Base-by-base conservation (phyloP, 2,888 invertebrate species). In the Mechanitis mazaeus region DNA sequence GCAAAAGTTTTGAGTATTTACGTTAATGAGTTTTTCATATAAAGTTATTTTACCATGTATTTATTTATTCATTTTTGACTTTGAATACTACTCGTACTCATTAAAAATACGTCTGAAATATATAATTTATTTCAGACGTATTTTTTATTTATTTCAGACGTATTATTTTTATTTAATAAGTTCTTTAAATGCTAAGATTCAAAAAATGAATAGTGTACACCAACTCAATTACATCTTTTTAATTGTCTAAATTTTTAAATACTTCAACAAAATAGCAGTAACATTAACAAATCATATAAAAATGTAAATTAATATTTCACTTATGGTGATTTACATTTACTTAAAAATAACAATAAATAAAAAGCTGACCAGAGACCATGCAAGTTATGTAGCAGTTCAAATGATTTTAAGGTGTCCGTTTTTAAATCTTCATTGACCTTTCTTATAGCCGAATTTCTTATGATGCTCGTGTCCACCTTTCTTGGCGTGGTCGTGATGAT, bases 391-490 rank as follows among this genome's bases (percentile, higher is more conserved):
- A 31, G 31, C 28, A 50, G 9, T 54, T 46, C 54, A 65, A 61
- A 65, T 58, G 61, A 62, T 54, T 61, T 53, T 42, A 11, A 28
- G 33, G 55, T 75, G 59, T 46, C n/a, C 28, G 45, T 57, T 11
- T 33, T 46, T 38, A 20, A 46, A 45, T 45, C 60, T 53, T 75
- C 77, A 90, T 64, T 89, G 85, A 53, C 90, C 90, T 76, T 92
- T 91, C 71, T 92, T 92, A 74, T 92, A 93, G 65, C 94, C 94
- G 92, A 94, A 95, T 79, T 95, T 93, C 81, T 95, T 95, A 81
- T 95, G 94, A 70, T 94, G 94, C 65, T 94, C 94, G 75, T 94
- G 93, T 54, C 94, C 95, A 11, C 95, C 95, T 80, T 96, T 96
- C 86, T 96, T 94, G 69, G 93, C 95, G 72, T 94, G 93, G 71